A percentile compares a stretch with the other conserved stretches of the same genome.
Evolutionary conservation across 2,113 vertebrate genomes (phyloP).

Genomic region (Helogale parvula): DNA sequence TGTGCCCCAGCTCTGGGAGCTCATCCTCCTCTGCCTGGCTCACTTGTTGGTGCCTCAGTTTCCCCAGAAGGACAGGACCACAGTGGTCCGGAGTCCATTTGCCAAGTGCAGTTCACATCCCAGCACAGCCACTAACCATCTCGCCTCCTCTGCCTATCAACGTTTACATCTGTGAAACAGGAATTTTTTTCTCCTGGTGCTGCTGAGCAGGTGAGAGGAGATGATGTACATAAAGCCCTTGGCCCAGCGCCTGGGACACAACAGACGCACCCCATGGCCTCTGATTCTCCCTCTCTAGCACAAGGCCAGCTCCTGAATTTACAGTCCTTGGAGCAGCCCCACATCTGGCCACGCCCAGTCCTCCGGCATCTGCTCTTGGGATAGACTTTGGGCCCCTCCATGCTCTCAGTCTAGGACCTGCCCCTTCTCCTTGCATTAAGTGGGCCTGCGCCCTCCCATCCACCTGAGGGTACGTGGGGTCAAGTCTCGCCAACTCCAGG

Average conservation of each 20-base stretch:
- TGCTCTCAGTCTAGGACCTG: not conserved
- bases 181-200: not conserved
- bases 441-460: not conserved
- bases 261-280: too few species aligned
- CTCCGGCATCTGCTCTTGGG: not conserved
- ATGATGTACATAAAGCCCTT: not conserved
- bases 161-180: slow-evolving; percentile 1
- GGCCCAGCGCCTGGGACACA: not conserved
- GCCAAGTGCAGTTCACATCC: not conserved
- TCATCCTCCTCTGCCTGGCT: not conserved
- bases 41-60: not conserved
- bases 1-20: not conserved
- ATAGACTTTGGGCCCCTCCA: not conserved
- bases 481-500: not conserved
- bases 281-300: not conserved
- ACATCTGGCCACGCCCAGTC: not conserved
- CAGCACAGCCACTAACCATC: not conserved
- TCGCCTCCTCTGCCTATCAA: not conserved
- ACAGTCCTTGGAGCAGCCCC: not conserved
- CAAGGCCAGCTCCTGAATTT: not conserved
- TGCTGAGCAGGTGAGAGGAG: not conserved
- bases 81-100: not conserved
- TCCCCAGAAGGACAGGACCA: not conserved
- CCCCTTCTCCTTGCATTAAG: not conserved
- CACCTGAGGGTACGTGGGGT: not conserved